Conservation (phyloP, 2,797 vertebrate species). For the Eulemur albifrons region DNA sequence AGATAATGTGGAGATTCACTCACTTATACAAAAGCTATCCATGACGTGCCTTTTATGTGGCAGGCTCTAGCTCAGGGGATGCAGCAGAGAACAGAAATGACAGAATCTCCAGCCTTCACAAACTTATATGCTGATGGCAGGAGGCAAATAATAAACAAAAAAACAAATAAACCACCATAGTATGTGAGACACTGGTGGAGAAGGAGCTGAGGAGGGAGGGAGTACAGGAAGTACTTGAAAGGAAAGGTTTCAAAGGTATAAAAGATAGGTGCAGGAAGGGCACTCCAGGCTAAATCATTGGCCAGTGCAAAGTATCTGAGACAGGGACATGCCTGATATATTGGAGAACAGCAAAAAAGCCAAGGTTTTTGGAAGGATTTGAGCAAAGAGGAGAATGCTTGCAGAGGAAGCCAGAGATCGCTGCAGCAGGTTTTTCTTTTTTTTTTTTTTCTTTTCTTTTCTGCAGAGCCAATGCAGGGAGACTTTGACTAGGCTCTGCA, state of each 20-base stretch:
- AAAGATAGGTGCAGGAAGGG: neutral
- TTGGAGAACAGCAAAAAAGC: neutral
- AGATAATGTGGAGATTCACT: neutral
- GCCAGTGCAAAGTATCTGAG: neutral
- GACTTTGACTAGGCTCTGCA: neutral
- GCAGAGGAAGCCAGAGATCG: neutral
- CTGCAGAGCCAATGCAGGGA: neutral
- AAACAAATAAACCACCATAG: too few species aligned
- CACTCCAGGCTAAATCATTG: neutral
- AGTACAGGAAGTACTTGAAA: neutral
- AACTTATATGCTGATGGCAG: accelerated
- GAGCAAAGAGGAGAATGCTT: neutral
- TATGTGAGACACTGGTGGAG: too few species aligned
- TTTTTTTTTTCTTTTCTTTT: neutral
- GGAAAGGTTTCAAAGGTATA: accelerated
- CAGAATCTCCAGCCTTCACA: neutral
- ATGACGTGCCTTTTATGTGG: neutral
- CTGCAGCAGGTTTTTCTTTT: too few species aligned
- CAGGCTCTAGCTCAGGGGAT: neutral
- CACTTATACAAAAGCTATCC: too few species aligned
- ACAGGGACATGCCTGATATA: accelerated
- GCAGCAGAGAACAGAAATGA: neutral
- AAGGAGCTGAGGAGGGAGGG: neutral
- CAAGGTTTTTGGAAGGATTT: neutral
- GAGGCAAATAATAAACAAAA: neutral